Evolutionary conservation across 2,888 invertebrate species (phyloP), one percentile per base, ranked within the genome.

Genomic region (Hoplodrina ambigua): DNA sequence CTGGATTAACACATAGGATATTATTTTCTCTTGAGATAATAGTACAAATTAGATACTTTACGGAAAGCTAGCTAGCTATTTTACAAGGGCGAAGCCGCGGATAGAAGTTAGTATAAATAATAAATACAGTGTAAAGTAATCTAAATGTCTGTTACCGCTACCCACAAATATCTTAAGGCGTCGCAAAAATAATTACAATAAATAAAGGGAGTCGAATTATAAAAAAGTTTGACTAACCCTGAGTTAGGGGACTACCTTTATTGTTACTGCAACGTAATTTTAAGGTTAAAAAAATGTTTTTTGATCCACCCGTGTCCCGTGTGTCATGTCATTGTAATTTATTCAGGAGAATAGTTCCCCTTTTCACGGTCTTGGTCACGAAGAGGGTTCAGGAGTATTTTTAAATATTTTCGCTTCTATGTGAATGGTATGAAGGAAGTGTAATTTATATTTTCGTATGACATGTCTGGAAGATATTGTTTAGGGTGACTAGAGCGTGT

Each of bases 281-380:
- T 80, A 83, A 83, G 82, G 85, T 78, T 82, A 80, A 82, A 82
- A 82, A 83, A 78, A 83, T 80, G 74, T 75, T 77, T 83, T 84
- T 76, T 66, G 62, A 71, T 80, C 70, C 67, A 78, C 83, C 76
- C 69, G 72, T 61, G 72, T 58, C 83, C 76, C 69, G 72, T 61
- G 72, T 58, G 65, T 70, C 65, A 50, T 75, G 69, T 67, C 81
- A 81, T 53, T 79, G 79, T 81, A 83, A 83, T 81, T 75, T 78
- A 81, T 85, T 80, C 82, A 58, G 75, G 58, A 60, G 70, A 74
- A 68, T 63, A 72, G 66, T 69, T 71, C 85, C 85, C 84, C 83
- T 75, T 81, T 85, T 78, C 80, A 84, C 77, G 82, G 83, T 82
- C 44, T 53, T 67, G n/a, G 46, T 13, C 58, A 74, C 81, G 67